Percentiles rank a stretch among this genome's conserved stretches.
Conservation (phyloP, 2,113 vertebrate species). For the Gymnogyps californianus region DNA sequence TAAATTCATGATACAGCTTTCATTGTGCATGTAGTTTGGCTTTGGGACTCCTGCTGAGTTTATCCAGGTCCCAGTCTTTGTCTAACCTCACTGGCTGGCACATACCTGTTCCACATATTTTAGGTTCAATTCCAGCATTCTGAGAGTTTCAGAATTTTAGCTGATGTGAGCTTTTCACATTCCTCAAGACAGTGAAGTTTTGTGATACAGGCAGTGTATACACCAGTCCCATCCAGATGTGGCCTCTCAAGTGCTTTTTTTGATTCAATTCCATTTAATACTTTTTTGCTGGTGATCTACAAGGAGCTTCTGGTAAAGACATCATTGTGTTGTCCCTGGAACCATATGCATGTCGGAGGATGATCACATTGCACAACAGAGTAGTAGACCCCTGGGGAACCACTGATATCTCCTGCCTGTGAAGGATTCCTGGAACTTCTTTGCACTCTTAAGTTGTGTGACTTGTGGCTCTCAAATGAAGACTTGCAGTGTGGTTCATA, state of each 20-base stretch:
- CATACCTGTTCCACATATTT: neutral
- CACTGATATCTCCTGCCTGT: neutral
- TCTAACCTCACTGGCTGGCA: neutral
- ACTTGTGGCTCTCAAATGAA: neutral
- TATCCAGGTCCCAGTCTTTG: neutral
- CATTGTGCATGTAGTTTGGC: neutral
- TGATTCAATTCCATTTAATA: neutral
- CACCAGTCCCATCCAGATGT: neutral
- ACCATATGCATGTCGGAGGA: neutral
- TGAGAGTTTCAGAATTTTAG: neutral
- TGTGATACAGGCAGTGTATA: neutral
- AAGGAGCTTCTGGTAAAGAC: neutral
- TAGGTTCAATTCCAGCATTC: neutral
- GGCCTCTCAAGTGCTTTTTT: neutral
- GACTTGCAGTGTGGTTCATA: neutral
- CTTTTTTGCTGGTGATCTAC: neutral
- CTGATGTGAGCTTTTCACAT: rapidly evolving
- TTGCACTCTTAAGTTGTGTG: neutral
- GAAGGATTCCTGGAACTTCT: neutral
- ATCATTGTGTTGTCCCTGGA: neutral
- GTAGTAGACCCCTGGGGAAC: neutral
- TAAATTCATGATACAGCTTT: neutral
- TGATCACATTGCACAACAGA: neutral
- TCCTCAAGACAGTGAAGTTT: neutral
- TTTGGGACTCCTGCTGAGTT: neutral